Evolutionary conservation across 2,888 invertebrate species (phyloP).

Genomic region (Melanostoma mellinum): DNA sequence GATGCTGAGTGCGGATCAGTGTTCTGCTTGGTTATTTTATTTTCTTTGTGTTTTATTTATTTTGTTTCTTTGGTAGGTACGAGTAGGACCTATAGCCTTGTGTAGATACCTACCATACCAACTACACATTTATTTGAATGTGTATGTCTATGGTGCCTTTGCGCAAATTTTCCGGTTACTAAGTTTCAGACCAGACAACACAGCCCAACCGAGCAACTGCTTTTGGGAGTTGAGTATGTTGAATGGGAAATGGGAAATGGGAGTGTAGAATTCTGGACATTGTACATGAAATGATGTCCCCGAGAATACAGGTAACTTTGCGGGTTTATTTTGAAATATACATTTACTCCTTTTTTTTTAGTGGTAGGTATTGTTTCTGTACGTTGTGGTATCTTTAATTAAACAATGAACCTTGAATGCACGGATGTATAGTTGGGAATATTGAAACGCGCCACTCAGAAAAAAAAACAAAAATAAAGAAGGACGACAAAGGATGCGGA

Average conservation of each 20-base stretch:
- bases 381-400: slow-evolving; percentile 65
- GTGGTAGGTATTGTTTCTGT: slow-evolving; percentile 27
- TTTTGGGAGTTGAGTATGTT: background rate
- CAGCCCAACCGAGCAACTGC: slow-evolving; percentile 5
- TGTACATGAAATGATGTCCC: background rate
- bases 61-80: background rate
- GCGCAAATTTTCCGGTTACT: slow-evolving; percentile 30
- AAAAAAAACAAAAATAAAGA: slow-evolving; percentile 6
- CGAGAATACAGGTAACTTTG: slow-evolving; percentile 14
- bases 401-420: slow-evolving; percentile 60
- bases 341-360: slow-evolving; percentile 17
- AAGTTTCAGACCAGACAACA: slow-evolving; percentile 18
- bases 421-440: slow-evolving; percentile 56
- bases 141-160: slow-evolving; percentile 9
- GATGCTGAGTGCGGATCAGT: slow-evolving; percentile 4
- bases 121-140: slow-evolving; percentile 28
- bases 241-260: background rate
- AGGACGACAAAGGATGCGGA: slow-evolving; percentile 27
- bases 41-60: background rate
- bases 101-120: no score
- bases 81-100: no score
- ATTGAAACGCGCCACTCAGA: slow-evolving; percentile 49
- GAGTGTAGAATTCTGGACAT: background rate
- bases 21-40: background rate
- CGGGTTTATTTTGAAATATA: slow-evolving; percentile 13